Evolutionary conservation across 2,113 vertebrate genomes (phyloP), one percentile per base, ranked within the genome.

Genomic region (Lepus europaeus): DNA sequence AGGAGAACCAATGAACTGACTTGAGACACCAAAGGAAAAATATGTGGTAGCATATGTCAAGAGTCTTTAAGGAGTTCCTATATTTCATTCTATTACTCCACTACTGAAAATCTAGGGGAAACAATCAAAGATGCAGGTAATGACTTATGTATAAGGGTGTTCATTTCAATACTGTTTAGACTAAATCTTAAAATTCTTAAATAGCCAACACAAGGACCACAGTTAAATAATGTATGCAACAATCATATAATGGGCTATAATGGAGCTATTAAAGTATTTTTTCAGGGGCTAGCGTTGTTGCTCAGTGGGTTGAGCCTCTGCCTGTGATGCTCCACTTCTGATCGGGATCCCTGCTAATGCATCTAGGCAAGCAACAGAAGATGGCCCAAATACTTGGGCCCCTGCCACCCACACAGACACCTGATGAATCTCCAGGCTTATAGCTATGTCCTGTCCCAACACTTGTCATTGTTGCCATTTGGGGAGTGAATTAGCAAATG

Each of bases 41-140:
- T 77, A 66, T 61, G 25, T 69, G 59, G 8, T 49, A 61, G 22
- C 27, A 22, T 61, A 17, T 72, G 22, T 78, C 16, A 91, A 81
- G 45, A 64, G n/a, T 78, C 45, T 31, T 72, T 79, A 59, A 83
- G 63, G 84, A 74, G 20, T 79, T 85, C 3, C 6, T 53, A 20
- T 72, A 61, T 90, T 82, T 79, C 11, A 77, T 0, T 73, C 6
- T 82, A 49, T 56, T 73, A 86, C n/a, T 53, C 9, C 12, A 78
- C 53, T 74, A n/a, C 25, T 90, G 49, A 93, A 87, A 90, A 72
- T 39, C 69, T 59, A 74, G 2, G 73, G 45, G 11, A 85, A 86
- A 63, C 59, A 49, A 70, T 87, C 56, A 69, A n/a, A 82, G n/a
- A 49, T 6, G 3, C 27, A 56, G 66, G 45, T 22, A 27, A 12